Evolutionary conservation across 64 coral and sea anemone genomes (phyloP), one percentile per base, ranked within the genome.

Genomic region (Porites australiensis): DNA sequence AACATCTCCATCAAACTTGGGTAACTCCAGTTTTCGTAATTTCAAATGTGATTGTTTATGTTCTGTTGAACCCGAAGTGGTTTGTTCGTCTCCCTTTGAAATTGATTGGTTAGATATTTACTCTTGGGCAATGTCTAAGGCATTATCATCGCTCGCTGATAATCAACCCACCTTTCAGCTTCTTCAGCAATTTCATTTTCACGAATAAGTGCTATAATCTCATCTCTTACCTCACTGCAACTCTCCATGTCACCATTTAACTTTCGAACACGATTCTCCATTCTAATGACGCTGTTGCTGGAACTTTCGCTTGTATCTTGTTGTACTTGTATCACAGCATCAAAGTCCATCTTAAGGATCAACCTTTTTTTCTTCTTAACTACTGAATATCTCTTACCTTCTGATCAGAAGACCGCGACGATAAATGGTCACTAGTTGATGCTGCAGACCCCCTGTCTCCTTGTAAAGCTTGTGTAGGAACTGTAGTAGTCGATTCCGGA

Each of bases 1-100:
- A 46, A 79, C 53, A 78, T 90, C 87, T 65, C 59, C 87, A 77
- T 77, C 21, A 46, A 65, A 89, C 72, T 77, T 78, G 0, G 74
- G 18, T 37, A 93, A 59, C 58, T 59, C 58, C 58, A 59, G 0
- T 9, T 59, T 59, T 59, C 7, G 58, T 59, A 59, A 59, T 59
- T 59, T 59, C 58, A 59, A 59, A 13, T 59, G 58, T 59, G 58
- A 59, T 59, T 59, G 0, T 13, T 59, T 59, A 59, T 59, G 13
- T 13, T 59, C 58, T 2, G 58, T 13, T 59, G 58, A 59, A 59
- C 58, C 58, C 0, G 58, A 59, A 2, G 58, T 59, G 58, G 58
- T 59, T 59, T 59, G 58, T 13, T 59, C 0, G 43, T 95, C 72
- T 20, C n/a, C n/a, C n/a, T n/a, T 37, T 37, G 27, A n/a, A n/a